Base-by-base conservation (phyloP, 2,113 vertebrate genomes). In the Melanerpes aurifrons region DNA sequence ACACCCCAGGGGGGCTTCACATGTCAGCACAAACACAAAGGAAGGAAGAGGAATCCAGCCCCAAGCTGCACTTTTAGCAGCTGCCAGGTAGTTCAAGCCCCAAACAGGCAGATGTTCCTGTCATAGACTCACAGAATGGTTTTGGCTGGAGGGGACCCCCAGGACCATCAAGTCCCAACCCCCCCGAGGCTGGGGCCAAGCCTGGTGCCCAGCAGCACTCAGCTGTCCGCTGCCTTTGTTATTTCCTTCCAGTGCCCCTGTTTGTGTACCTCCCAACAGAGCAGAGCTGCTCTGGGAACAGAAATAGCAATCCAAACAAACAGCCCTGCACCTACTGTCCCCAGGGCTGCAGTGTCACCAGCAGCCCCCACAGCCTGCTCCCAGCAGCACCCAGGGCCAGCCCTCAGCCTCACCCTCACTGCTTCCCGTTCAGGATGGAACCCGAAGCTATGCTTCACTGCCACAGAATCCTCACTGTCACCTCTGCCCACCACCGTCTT, bases 271-370 rank as follows among this genome's bases (percentile, higher is more conserved):
- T 47, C 70, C 24, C 72, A 59, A 9, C 4, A 74, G 21, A 92
- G 43, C 87, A 91, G 87, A 92, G 5, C 3, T 68, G 12, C 4
- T 3, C 19, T 82, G 71, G 35, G 4, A 66, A 47, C 21, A 6
- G 88, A 88, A 94, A 40, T 45, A 87, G 67, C 58, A 72, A 83
- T 7, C 14, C 37, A 86, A 94, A 82, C 45, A 82, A 90, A 77
- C 73, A 43, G 2, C 61, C n/a, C 61, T 90, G 20, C 6, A 57
- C 17, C 31, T 79, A 93, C 57, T 70, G 75, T 89, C 71, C 15
- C 81, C 45, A 31, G 73, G 78, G 74, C 1, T 3, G 54, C 77
- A 83, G 40, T 5, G 2, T 13, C 66, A 69, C 6, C 3, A 0
- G 35, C 3, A 0, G 35, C 7, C 16, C 17, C 35, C 2, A 0